Evolutionary conservation across 2,888 invertebrate species (phyloP), one percentile per base, ranked within the genome.

Genomic region (Lysandra coridon): DNA sequence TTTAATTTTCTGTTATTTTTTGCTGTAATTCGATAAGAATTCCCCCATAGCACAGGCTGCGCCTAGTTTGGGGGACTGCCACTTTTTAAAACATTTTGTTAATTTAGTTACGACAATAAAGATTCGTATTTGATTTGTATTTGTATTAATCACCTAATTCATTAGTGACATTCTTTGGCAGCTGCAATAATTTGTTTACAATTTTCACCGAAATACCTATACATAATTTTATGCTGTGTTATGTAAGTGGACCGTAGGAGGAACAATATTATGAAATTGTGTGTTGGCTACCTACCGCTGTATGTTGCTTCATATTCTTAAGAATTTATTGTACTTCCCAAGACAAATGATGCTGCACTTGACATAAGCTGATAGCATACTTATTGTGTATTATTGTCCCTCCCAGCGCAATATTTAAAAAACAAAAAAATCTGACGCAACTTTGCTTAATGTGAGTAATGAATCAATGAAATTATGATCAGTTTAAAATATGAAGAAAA

Each of bases 341-440:
- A 37, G 69, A 69, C 69, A 69, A 69, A 69, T 69, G 69, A 69
- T 69, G 23, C 69, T 33, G 69, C 69, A 69, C 69, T 69, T 69
- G 33, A 69, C 69, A 69, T 69, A 30, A 64, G 69, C 69, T 69
- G 69, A 69, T 69, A 69, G 6, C 5, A 69, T 0, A 17, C 30
- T 23, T 30, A 30, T 23, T 23, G 23, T 23, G 23, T 23, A 23
- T 23, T 23, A 23, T 64, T 64, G 30, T 64, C 10, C 62, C 62
- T 10, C 10, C 4, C 23, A 64, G 33, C 5, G 69, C 33, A 14
- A 33, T 33, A 14, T 37, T 37, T 14, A 37, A 14, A 69, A 69
- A 33, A 5, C 69, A 33, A 33, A 37, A 69, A 37, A 69, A 69
- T 33, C 1, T 69, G 33, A 69, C 37, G 69, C 17, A 69, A 69